Evolutionary conservation across 2,888 invertebrate genomes (phyloP), one percentile per base, ranked within the genome.

Genomic region (Onthophagus sagittarius): DNA sequence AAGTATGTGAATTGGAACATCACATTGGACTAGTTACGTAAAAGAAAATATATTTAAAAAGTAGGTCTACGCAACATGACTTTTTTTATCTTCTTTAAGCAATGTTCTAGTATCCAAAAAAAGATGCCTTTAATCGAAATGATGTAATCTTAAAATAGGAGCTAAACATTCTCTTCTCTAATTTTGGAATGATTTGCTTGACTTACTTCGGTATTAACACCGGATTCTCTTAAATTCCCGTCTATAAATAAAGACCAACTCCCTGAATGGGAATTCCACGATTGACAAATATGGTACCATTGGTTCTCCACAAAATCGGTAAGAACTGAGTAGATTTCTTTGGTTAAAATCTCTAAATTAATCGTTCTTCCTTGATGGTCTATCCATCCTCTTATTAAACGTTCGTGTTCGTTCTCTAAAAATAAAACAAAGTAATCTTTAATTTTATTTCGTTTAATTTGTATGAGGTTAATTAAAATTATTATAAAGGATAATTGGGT

Each of bases 241-340:
- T 92, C 89, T 62, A 91, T 76, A 83, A 89, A 91, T 4, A 91
- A 81, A 33, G 87, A 88, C 88, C 90, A 91, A 5, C 87, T 87
- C n/a, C 89, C 91, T 69, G 84, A 85, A 72, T 85, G 85, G 0
- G 89, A 88, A 76, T 90, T 89, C 87, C 91, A 92, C 67, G 91
- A 91, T 76, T 91, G 85, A 77, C 92, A 92, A 14, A 92, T 82
- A 80, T 92, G 91, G 69, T 89, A 88, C 92, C 92, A 92, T 4
- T 86, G 86, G 78, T 86, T 79, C 86, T 84, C 85, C 13, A 78
- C 75, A 33, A 86, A 74, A 62, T 87, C 85, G 0, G 89, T 85
- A 0, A 85, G 82, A 4, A 86, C 81, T 65, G 82, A 85, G 31
- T 90, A 86, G n/a, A 89, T 83, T 15, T 85, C 83, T 71, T 82